These are phyloP conservation scores for Thinocorus orbignyianus DNA, from an alignment of 2,113 vertebrate species.

Conservation along the genomic window DNA sequence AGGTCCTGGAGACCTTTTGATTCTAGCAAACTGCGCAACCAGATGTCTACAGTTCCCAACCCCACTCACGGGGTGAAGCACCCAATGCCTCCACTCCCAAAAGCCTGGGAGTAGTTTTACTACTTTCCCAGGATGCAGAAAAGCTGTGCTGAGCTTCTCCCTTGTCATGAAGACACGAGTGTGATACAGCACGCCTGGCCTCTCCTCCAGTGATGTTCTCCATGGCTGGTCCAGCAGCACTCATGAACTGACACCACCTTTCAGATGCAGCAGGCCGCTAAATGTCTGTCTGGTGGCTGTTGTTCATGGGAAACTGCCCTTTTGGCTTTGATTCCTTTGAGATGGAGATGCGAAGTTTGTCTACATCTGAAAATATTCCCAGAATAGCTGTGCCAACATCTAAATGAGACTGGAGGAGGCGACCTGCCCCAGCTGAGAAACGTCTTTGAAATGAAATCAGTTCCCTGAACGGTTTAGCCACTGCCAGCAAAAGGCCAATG, in stretches of 20 bases:
- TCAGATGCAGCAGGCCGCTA: not conserved
- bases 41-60: not conserved
- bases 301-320: not conserved
- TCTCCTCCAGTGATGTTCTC: fast-evolving
- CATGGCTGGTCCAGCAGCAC: not conserved
- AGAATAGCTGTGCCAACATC: not conserved
- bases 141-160: not conserved
- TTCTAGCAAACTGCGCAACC: not conserved
- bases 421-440: not conserved
- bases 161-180: fast-evolving
- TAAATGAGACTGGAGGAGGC: not conserved
- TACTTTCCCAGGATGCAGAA: not conserved
- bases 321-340: not conserved
- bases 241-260: not conserved
- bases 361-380: not conserved
- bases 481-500: not conserved
- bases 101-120: not conserved
- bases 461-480: not conserved
- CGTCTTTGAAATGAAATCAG: not conserved
- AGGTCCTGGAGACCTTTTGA: not conserved
- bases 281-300: not conserved
- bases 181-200: fast-evolving
- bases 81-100: not conserved
- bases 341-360: not conserved
- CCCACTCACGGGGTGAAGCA: fast-evolving